phyloP scores from a whole-genome alignment of 2,113 vertebrate species.

The Xenopus laevis region DNA sequence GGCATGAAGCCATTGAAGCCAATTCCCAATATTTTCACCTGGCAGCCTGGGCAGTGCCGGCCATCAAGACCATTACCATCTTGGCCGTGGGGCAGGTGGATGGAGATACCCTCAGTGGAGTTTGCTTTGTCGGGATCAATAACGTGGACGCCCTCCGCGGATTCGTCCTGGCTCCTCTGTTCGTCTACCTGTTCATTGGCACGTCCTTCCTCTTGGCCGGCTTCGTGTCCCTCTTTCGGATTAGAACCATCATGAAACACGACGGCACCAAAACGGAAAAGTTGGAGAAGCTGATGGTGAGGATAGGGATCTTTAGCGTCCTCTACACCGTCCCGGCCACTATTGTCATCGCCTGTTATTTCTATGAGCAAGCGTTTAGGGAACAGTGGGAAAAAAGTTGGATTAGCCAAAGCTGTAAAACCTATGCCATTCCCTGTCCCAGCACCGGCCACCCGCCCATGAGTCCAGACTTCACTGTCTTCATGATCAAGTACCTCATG shows the following conservation, averaged over 20 bases:
- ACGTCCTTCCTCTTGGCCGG: constrained; percentile 91
- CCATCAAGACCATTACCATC: constrained; percentile 93
- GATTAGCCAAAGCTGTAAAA: constrained; percentile 87
- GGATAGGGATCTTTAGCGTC: constrained; percentile 92
- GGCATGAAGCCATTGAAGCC: constrained; percentile 93
- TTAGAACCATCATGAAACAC: constrained; percentile 96
- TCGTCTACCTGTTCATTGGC: constrained; percentile 91
- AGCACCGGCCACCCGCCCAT: constrained; percentile 72
- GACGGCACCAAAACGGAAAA: constrained; percentile 96
- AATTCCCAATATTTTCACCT: constrained; percentile 95
- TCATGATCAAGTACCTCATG: constrained; percentile 99
- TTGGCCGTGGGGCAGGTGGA: constrained; percentile 92
- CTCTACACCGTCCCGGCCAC: constrained; percentile 93
- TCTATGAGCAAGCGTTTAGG: constrained; percentile 95
- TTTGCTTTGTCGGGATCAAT: constrained; percentile 92
- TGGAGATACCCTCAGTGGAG: constrained; percentile 85
- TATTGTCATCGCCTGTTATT: constrained; percentile 95
- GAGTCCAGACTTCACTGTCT: constrained; percentile 94
- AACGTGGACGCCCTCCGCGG: constrained; percentile 89
- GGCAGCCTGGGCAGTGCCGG: constrained; percentile 92
- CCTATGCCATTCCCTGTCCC: constrained; percentile 87
- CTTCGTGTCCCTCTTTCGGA: constrained; percentile 93
- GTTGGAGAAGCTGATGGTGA: constrained; percentile 94
- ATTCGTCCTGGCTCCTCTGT: constrained; percentile 90
- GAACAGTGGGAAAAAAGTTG: constrained; percentile 95